Base-by-base conservation (phyloP, 2,888 invertebrate genomes). In the Cataglyphis livida region DNA sequence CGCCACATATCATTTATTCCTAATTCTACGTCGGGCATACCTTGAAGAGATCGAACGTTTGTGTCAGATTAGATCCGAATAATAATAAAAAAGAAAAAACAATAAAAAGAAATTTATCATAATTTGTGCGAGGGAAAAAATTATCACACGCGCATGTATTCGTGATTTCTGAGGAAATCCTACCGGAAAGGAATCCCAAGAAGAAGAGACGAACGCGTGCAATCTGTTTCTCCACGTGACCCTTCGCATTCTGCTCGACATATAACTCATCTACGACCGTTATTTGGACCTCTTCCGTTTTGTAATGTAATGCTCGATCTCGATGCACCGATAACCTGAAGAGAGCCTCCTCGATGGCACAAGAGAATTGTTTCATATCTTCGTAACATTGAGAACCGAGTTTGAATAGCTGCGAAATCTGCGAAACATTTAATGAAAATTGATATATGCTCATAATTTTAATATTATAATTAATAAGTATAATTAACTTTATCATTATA, bases 1-100 rank as follows among this genome's bases (percentile, higher is more conserved):
- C 99, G 96, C 95, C 98, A 96, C 96, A 98, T 96, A 95, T 99
- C 99, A 95, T 99, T 99, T 82, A 99, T 96, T 4, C 99, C 99
- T 90, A 99, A 95, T 95, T 99, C 99, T 88, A 99, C 97, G 93
- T 98, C 98, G 4, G 99, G 99, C 98, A 98, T 98, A 76, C 99
- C 98, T 96, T 38, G 4, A n/a, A 51, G 61, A 62, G 59, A 25
- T 28, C 32, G 0, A 41, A 2, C 6, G 9, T 32, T 74, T n/a
- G 62, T 54, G 51, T 3, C 25, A 61, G 18, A 61, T 65, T 21
- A 61, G 7, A 15, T 38, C 3, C 21, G 15, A 10, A 28, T 48
- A 6, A n/a, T 10, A 41, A 21, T 21, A 21, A 21, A 21, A 59
- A 41, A 59, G 25, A 0, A 28, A 28, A 28, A 28, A 41, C 18